phyloP scores from a whole-genome alignment of 2,797 vertebrate genomes.

The Chromis chromis region DNA sequence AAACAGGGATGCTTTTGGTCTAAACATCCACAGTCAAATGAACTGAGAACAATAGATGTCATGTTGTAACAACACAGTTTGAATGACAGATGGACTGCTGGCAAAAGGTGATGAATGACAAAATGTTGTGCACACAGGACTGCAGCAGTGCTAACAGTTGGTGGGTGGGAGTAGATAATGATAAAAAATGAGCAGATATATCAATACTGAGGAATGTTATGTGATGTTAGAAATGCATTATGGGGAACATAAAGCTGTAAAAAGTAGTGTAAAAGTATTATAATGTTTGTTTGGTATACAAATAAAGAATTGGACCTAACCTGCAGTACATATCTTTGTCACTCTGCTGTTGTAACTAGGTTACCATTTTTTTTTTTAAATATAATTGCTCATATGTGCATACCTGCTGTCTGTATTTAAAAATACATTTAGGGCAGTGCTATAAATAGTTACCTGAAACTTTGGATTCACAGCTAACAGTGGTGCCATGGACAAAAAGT shows the following conservation, averaged over 20 bases:
- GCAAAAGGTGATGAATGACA: constrained; percentile 11
- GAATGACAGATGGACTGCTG: background rate
- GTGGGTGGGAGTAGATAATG: background rate
- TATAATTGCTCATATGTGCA: background rate
- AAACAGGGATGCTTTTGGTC: background rate
- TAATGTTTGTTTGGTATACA: background rate
- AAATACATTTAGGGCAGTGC: background rate
- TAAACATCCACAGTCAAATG: background rate
- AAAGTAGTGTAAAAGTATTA: background rate
- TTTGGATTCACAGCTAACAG: background rate
- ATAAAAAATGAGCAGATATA: background rate
- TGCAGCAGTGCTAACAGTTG: background rate
- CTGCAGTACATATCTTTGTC: background rate
- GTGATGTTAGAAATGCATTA: background rate
- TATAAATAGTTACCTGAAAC: background rate
- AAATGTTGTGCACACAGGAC: constrained; percentile 1
- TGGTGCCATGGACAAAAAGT: background rate
- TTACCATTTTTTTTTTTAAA: too few relatives aligned
- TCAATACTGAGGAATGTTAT: background rate
- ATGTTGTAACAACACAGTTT: constrained; percentile 9
- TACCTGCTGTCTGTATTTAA: background rate
- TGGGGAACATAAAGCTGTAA: background rate
- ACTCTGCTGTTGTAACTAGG: background rate
- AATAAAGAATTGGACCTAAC: background rate
- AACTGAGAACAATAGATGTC: constrained; percentile 8